Base-by-base conservation (phyloP, 2,113 vertebrate genomes). In the Lycocorax pyrrhopterus region DNA sequence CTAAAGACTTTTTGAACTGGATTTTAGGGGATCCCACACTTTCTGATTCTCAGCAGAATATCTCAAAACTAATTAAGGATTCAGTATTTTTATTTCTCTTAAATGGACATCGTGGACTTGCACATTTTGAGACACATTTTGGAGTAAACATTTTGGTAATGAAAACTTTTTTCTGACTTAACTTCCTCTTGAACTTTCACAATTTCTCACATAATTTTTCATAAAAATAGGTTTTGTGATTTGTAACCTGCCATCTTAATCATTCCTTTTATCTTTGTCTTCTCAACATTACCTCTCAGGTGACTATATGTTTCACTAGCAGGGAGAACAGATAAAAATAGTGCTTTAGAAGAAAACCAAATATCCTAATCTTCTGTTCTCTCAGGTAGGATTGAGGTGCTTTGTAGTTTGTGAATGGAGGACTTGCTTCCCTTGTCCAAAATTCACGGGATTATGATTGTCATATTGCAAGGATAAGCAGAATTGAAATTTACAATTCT, bases 401-500 rank as follows among this genome's bases (percentile, higher is more conserved):
- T 68, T 84, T 80, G 9, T 49, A 49, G 7, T 2, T 72, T 76
- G 25, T 49, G n/a, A 41, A 72, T 63, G 58, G 23, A 8, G 7
- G 12, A 13, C 12, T 66, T 33, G 3, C 3, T 2, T 35, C 15
- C 44, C 4, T 0, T 49, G 10, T 43, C 25, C 58, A 17, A 49
- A 75, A 41, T 41, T n/a, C 0, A 30, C 25, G 25, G 20, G 19
- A 58, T 84, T 64, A 4, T 44, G 43, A 6, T 19, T 26, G 22
- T 47, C 33, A 20, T 52, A 35, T 43, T 43, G 16, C 3, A 68
- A 35, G 4, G 33, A 16, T 16, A 49, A 85, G 25, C 35, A 26
- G 35, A 58, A 66, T 12, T 10, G 10, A 41, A 49, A 9, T 49
- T 46, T 68, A 4, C 21, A 29, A 14, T 53, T 91, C n/a, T 79